A percentile compares a stretch with the other conserved stretches of the same genome.
Conservation (phyloP, 92 coral and sea anemone species). For the Paramuricea clavata region DNA sequence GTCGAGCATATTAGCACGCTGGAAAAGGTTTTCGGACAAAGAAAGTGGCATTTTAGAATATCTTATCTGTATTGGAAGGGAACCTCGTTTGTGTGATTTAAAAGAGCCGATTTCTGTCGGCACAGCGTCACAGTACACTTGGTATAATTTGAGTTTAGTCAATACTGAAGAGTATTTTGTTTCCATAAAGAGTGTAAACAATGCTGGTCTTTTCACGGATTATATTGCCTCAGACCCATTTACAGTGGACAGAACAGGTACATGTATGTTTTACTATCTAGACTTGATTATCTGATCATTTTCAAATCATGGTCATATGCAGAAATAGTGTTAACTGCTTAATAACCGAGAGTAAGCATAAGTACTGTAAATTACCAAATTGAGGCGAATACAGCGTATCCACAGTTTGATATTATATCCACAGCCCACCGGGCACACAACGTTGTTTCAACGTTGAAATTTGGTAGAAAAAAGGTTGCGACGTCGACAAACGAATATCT, state of each 20-base stretch:
- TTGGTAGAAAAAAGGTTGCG: no score
- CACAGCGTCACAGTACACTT: constrained; percentile 62
- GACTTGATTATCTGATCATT: neutral
- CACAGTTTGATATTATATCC: no score
- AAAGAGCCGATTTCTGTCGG: constrained; percentile 69
- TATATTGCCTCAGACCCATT: constrained; percentile 82
- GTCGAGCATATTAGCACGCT: constrained; percentile 73
- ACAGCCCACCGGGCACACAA: no score
- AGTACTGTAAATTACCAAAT: no score
- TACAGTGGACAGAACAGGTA: constrained; percentile 85
- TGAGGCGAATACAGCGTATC: no score
- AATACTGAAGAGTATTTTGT: constrained; percentile 79
- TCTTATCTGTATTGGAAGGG: constrained; percentile 78
- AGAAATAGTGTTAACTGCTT: no score
- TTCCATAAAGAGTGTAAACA: constrained; percentile 79
- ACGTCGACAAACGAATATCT: no score
- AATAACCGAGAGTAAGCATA: no score
- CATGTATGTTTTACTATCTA: neutral
- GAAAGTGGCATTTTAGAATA: constrained; percentile 78
- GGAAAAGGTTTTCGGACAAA: constrained; percentile 87
- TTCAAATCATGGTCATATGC: no score
- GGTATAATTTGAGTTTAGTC: constrained; percentile 40
- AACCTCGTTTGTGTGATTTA: constrained; percentile 75
- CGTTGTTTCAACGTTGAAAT: no score
- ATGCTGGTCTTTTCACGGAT: constrained; percentile 77